phyloP scores from a whole-genome alignment of 2,888 invertebrate genomes.

The Clunio marinus region DNA sequence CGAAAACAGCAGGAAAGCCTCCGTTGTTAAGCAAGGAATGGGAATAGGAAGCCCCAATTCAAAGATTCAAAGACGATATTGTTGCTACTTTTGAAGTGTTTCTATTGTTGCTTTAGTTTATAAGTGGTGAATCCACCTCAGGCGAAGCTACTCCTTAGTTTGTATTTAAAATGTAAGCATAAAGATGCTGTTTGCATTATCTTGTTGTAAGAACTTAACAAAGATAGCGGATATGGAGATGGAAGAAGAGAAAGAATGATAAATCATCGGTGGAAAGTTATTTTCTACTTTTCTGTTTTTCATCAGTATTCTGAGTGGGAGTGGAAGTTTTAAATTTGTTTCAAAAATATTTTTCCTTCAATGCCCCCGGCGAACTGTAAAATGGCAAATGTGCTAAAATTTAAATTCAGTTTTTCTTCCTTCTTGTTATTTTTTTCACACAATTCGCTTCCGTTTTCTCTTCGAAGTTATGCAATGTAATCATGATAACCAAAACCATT shows the following conservation, averaged over 20 bases:
- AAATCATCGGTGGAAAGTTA: conserved; percentile 26
- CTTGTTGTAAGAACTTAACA: not conserved
- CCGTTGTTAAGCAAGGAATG: not conserved
- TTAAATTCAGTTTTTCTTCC: not conserved
- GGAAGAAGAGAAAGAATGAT: not conserved
- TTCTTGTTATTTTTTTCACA: not conserved
- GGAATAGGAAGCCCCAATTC: not conserved
- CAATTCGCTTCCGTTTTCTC: not conserved
- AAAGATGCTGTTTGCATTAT: not conserved
- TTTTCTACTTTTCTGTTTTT: not conserved
- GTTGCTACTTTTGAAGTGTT: not conserved
- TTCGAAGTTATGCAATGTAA: not conserved
- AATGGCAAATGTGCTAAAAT: not conserved
- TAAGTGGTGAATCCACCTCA: not conserved
- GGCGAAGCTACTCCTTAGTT: not conserved
- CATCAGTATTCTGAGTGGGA: conserved; percentile 4
- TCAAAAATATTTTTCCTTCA: no score
- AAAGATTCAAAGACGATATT: not conserved
- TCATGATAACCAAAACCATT: conserved; percentile 22
- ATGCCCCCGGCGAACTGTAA: not conserved
- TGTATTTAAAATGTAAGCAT: no score
- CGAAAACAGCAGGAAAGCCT: not conserved
- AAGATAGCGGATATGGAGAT: not conserved
- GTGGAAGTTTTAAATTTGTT: not conserved
- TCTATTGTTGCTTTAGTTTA: not conserved